Percentiles rank a stretch among this genome's conserved stretches.
phyloP scores from a whole-genome alignment of 2,113 vertebrate genomes.

The Suncus etruscus region DNA sequence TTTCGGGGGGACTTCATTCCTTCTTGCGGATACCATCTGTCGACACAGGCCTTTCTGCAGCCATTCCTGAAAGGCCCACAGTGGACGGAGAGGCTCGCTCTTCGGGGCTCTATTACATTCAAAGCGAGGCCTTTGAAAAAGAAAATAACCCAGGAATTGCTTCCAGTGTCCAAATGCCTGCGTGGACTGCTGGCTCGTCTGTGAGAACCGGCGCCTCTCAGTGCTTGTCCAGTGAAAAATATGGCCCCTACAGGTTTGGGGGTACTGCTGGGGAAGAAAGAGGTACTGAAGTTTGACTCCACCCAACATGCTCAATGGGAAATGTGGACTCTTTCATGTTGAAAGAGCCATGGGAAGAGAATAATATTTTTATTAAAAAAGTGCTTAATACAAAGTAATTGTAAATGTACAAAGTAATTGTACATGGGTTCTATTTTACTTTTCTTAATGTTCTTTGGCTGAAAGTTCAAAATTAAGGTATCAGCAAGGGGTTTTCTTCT shows the following conservation, averaged over 20 bases:
- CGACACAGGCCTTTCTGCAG: slow-evolving; percentile 59
- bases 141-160: slow-evolving; percentile 74
- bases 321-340: slow-evolving; percentile 33
- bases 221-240: not conserved
- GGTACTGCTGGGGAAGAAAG: not conserved
- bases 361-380: slow-evolving; percentile 65
- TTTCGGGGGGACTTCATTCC: slow-evolving; percentile 57
- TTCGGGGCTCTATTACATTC: slow-evolving; percentile 64
- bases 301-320: not conserved
- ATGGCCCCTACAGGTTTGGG: not conserved
- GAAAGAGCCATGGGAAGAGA: slow-evolving; percentile 73
- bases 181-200: slow-evolving; percentile 49
- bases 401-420: too few species aligned
- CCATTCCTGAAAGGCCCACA: slow-evolving; percentile 51
- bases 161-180: slow-evolving; percentile 70
- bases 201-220: not conserved
- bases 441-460: too few species aligned
- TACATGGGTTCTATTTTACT: too few species aligned
- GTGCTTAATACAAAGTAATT: slow-evolving; percentile 65
- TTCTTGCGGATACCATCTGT: slow-evolving; percentile 75
- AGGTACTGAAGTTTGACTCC: not conserved
- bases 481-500: too few species aligned
- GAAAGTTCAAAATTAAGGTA: too few species aligned
- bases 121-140: slow-evolving; percentile 59
- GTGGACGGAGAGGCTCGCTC: not conserved